Percentiles rank a stretch among this genome's conserved stretches.
Evolutionary conservation across 2,113 vertebrate species (phyloP).

Genomic region (Bombycilla garrulus): DNA sequence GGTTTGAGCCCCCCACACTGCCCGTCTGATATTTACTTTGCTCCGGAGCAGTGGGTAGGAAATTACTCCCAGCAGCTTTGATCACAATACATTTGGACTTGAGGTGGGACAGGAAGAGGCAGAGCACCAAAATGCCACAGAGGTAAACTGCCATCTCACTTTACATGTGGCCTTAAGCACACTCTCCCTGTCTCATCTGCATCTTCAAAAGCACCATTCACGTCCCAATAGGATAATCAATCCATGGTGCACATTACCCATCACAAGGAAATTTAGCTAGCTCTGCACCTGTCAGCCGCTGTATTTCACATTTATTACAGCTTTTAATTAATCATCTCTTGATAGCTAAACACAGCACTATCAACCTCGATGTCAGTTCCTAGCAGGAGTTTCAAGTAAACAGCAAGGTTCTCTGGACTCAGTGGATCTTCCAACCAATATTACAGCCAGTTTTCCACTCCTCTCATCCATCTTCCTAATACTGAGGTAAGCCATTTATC

Average conservation of each 20-base stretch:
- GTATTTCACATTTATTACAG: neutral
- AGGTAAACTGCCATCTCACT: neutral
- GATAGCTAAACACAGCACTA: slow-evolving; percentile 1
- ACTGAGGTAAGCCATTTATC: slow-evolving; percentile 19
- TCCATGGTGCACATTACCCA: neutral
- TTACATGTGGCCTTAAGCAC: neutral
- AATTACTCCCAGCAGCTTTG: neutral
- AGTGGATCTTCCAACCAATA: neutral
- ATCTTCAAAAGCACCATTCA: neutral
- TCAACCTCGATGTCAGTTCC: neutral
- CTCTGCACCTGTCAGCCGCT: neutral
- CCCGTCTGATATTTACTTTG: neutral
- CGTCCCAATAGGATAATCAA: neutral
- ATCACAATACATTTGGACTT: neutral
- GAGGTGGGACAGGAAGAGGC: neutral
- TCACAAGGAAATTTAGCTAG: neutral
- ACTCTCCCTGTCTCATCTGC: neutral
- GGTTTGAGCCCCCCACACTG: neutral
- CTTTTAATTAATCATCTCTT: slow-evolving; percentile 24
- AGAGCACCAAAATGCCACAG: neutral
- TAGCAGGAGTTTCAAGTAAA: neutral
- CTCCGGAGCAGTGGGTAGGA: neutral
- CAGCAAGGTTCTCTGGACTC: neutral
- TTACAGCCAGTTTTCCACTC: neutral
- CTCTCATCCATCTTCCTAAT: slow-evolving; percentile 9